A percentile compares a stretch with the other conserved stretches of the same genome.
phyloP scores from a whole-genome alignment of 2,888 invertebrate species.

The Chymomyza procnemis region DNA sequence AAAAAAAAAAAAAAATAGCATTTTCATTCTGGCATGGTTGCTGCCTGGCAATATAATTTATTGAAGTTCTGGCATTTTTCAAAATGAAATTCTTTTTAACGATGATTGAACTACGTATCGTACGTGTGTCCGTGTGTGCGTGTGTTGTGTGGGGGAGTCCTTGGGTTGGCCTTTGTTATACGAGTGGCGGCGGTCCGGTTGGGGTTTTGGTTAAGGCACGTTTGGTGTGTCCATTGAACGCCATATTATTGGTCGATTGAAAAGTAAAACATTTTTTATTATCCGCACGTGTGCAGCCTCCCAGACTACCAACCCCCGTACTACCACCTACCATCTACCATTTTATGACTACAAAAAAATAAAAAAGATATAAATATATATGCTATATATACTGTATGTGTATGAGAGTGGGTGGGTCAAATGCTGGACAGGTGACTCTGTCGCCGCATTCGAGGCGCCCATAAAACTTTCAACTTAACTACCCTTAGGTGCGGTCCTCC shows the following conservation, averaged over 20 bases:
- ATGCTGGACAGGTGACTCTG: background rate
- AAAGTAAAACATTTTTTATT: constrained; percentile 74
- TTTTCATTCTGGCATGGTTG: constrained; percentile 37
- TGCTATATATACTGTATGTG: background rate
- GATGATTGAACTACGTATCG: constrained; percentile 65
- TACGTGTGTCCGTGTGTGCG: constrained; percentile 28
- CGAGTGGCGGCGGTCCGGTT: constrained; percentile 45
- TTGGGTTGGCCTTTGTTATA: background rate
- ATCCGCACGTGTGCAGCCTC: constrained; percentile 67
- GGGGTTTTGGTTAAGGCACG: constrained; percentile 47
- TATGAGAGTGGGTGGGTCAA: background rate
- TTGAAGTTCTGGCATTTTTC: constrained; percentile 70
- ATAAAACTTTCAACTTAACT: constrained; percentile 68
- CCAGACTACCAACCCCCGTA: constrained; percentile 7
- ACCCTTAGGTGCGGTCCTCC: constrained; percentile 67
- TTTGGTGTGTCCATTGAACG: constrained; percentile 71
- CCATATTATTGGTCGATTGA: constrained; percentile 74
- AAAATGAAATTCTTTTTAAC: constrained; percentile 72
- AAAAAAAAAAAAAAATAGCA: constrained; percentile 14
- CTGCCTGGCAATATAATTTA: constrained; percentile 63
- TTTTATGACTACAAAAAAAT: constrained; percentile 59
- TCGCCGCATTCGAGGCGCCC: constrained; percentile 25
- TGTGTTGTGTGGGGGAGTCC: constrained; percentile 2
- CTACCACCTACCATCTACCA: constrained; percentile 43
- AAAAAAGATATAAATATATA: constrained; percentile 7